Evolutionary conservation across 2,888 invertebrate genomes (phyloP).

Genomic region (Magallana nippona): DNA sequence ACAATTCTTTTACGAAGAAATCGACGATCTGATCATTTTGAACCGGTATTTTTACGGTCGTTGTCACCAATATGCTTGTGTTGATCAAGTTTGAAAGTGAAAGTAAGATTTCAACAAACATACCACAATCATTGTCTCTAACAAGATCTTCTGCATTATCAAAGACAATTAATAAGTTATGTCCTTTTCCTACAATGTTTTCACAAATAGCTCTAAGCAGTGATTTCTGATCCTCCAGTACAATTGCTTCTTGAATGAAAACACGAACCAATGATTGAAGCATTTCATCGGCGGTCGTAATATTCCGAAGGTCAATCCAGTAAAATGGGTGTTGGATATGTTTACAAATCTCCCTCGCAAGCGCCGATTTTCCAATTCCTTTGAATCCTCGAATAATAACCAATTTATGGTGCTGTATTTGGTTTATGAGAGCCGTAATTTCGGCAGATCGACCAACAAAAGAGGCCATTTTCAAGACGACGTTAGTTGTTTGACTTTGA

Average conservation of each 20-base stretch:
- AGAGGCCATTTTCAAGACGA: neutral
- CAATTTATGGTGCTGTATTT: neutral
- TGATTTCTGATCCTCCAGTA: neutral
- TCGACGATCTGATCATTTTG: neutral
- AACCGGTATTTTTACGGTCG: constrained; percentile 51
- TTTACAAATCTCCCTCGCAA: neutral
- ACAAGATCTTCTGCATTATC: constrained; percentile 63
- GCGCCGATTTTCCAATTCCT: constrained; percentile 19
- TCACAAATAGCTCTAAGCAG: neutral
- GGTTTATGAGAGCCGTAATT: neutral
- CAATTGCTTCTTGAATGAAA: neutral
- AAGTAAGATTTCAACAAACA: constrained; percentile 43
- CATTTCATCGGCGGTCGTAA: neutral
- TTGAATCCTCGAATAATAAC: neutral
- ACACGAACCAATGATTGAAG: neutral
- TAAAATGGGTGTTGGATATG: neutral
- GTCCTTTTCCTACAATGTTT: neutral
- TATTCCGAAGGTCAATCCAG: constrained; percentile 27
- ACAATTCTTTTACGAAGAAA: constrained; percentile 38
- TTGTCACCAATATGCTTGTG: constrained; percentile 59
- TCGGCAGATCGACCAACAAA: neutral
- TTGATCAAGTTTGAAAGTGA: constrained; percentile 43
- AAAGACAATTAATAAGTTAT: constrained; percentile 52
- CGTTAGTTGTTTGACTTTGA: too few species aligned
- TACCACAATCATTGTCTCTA: constrained; percentile 48